Evolutionary conservation across 1,140 invertebrate genomes (phyloP).

Genomic region (Caenorhabditis tropicalis): DNA sequence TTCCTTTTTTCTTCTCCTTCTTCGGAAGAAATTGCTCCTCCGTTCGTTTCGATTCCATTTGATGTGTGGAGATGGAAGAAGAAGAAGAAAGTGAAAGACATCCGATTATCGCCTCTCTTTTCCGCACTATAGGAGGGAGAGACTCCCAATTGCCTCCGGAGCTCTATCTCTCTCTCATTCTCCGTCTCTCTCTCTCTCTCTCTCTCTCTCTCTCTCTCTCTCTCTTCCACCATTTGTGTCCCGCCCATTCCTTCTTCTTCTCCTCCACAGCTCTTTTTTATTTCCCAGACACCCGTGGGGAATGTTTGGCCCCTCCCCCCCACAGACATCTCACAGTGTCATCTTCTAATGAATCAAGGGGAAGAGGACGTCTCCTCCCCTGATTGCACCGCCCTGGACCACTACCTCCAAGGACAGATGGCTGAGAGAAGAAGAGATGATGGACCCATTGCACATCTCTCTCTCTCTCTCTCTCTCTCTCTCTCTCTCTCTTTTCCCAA

Average conservation of each 20-base stretch:
- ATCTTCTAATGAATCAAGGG: neutral
- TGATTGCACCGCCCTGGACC: neutral
- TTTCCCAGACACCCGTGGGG: neutral
- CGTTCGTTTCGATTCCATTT: too few species aligned
- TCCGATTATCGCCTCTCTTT: constrained; percentile 27
- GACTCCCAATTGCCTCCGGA: neutral
- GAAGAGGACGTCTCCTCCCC: neutral
- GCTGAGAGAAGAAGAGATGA: too few species aligned
- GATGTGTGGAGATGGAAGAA: too few species aligned
- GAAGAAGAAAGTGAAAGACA: neutral
- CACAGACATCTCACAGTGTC: neutral
- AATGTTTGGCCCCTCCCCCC: neutral
- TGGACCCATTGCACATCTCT: too few species aligned
- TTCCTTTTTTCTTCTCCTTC: neutral
- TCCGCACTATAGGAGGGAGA: neutral
- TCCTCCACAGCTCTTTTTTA: neutral
- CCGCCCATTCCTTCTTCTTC: neutral
- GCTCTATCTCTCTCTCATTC: neutral
- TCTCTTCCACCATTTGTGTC: neutral
- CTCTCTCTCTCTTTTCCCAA: neutral
- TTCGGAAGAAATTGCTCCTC: too few species aligned
- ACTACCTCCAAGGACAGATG: neutral
- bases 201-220: neutral
- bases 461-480: neutral
- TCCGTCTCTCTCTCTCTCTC: neutral